These are phyloP conservation scores for Pseudomyrmex pallidus DNA, from an alignment of 1,140 invertebrate genomes.

Conservation along the genomic window DNA sequence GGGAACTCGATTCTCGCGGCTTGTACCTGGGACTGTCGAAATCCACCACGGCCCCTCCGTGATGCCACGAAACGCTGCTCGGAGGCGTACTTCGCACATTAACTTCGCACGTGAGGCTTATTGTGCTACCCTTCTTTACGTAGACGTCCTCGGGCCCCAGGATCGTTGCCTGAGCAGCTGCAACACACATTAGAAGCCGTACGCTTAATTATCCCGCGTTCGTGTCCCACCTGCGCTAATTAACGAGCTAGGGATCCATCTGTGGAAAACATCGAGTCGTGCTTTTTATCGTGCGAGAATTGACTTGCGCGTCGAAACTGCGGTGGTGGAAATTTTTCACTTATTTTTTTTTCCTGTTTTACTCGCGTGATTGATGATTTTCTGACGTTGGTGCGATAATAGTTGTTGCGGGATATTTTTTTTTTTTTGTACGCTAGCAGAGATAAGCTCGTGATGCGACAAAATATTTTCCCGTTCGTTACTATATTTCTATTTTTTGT, in stretches of 20 bases:
- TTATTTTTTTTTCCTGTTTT: not conserved
- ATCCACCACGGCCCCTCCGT: conserved; percentile 92
- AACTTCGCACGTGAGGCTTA: conserved; percentile 94
- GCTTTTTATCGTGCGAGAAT: conserved; percentile 15
- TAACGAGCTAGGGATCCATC: not conserved
- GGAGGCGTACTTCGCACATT: conserved; percentile 94
- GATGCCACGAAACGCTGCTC: conserved; percentile 92
- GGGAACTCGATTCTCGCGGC: conserved; percentile 64
- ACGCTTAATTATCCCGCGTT: conserved; percentile 63
- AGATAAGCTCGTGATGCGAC: no score
- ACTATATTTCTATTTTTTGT: no score
- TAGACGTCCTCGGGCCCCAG: conserved; percentile 94
- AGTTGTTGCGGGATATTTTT: no score
- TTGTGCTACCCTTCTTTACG: conserved; percentile 95
- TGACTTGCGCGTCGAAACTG: not conserved
- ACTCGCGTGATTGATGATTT: not conserved
- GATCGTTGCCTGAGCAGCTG: conserved; percentile 94
- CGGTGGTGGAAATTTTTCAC: not conserved
- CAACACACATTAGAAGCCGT: conserved; percentile 83
- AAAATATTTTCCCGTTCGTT: no score
- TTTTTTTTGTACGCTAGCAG: no score
- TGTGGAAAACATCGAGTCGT: not conserved
- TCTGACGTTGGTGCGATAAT: not conserved
- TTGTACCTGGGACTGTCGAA: conserved; percentile 92
- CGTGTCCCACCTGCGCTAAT: conserved; percentile 18